Base-by-base conservation (phyloP, 2,797 vertebrate species). In the Aphelocoma californica region DNA sequence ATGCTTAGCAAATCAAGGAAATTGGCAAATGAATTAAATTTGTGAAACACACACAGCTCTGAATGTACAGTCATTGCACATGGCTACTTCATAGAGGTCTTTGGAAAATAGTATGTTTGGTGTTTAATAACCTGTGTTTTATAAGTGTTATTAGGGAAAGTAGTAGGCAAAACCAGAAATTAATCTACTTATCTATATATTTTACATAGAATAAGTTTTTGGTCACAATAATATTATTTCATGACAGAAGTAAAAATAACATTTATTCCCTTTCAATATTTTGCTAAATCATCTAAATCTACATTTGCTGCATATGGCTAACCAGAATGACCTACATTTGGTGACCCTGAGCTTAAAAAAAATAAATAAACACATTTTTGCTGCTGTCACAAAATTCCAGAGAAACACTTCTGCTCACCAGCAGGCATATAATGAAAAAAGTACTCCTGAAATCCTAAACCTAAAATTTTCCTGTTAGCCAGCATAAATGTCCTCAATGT, bases 371-470 rank as follows among this genome's bases (percentile, higher is more conserved):
- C 53, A 45, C 32, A 78, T 40, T 79, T 95, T 94, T 95, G 45
- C 70, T 92, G 38, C 42, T 82, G 29, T 90, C 25, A 36, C 24
- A 86, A 95, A 96, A 94, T 92, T 95, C 81, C 48, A 66, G 74
- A 79, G 40, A 64, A 94, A 84, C 70, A 28, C 28, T 86, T 91
- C 82, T 94, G 36, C 36, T 80, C 56, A 89, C n/a, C 47, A 79
- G 10, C 18, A 96, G 48, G 24, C 66, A 73, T 42, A 15, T 44
- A 31, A 56, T 90, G 86, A 94, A 93, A 97, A 94, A 92, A 25
- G 2, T 66, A 31, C 58, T 95, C 66, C 48, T 96, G 85, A 96
- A 87, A 96, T 94, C 71, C 81, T 96, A 96, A 93, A 84, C 45
- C n/a, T 95, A 90, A 84, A 72, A 73, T 90, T 96, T 95, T 86